Conservation (phyloP, 2,113 vertebrate genomes). For the Ctenomys sociabilis region DNA sequence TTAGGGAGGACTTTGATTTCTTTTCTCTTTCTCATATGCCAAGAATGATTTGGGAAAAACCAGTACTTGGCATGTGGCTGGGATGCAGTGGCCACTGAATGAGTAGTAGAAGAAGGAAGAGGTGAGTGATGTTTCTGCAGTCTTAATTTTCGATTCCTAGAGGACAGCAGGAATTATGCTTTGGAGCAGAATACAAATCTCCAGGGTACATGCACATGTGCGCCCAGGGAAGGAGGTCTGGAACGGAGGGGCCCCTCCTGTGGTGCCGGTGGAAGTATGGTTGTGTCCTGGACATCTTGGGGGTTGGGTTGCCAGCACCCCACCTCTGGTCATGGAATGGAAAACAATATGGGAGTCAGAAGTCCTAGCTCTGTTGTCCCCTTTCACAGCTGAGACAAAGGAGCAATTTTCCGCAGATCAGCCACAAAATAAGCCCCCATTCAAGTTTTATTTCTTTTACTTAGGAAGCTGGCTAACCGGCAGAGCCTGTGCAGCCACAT, state of each 20-base stretch:
- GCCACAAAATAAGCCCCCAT: slow-evolving; percentile 42
- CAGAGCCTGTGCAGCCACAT: slow-evolving; percentile 64
- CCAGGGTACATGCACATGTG: neutral
- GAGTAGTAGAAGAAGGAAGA: neutral
- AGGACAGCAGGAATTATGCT: neutral
- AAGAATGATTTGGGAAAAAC: neutral
- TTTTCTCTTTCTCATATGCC: neutral
- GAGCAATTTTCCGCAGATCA: slow-evolving; percentile 96
- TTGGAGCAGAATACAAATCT: neutral
- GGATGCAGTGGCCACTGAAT: neutral
- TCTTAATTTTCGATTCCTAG: neutral
- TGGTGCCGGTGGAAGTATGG: slow-evolving; percentile 10
- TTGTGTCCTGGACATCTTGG: neutral
- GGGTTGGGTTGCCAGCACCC: neutral
- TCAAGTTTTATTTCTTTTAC: slow-evolving; percentile 86
- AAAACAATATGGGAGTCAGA: slow-evolving; percentile 81
- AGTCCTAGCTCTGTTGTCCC: slow-evolving; percentile 90
- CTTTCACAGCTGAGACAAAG: slow-evolving; percentile 89
- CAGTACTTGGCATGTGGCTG: neutral
- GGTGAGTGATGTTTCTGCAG: neutral
- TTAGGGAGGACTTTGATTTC: neutral
- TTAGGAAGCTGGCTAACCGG: slow-evolving; percentile 84
- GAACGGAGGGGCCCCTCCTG: neutral
- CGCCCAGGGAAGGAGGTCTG: rapidly evolving
- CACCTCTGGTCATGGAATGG: slow-evolving; percentile 57